These are phyloP conservation scores for Drosophila cognata DNA, from an alignment of 2,888 invertebrate genomes.

Conservation along the genomic window DNA sequence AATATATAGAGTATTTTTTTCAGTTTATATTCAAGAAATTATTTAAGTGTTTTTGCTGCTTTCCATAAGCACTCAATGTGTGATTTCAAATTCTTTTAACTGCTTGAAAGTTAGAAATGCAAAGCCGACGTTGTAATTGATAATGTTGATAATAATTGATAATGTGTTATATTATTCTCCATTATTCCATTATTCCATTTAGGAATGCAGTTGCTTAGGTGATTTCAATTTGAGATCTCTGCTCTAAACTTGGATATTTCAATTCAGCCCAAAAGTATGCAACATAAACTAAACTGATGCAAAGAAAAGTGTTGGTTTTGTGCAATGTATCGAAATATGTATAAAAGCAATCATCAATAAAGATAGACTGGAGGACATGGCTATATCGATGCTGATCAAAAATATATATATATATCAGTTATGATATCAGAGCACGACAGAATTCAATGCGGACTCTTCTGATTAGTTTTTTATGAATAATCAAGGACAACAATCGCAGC, in stretches of 20 bases:
- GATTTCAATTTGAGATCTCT: background rate
- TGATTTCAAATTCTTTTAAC: background rate
- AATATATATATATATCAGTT: background rate
- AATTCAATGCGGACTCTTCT: background rate
- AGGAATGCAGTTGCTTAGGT: background rate
- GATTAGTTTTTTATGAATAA: background rate
- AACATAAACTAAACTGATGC: background rate
- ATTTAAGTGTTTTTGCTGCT: background rate
- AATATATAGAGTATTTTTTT: background rate
- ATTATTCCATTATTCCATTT: too few species aligned
- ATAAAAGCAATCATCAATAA: too few species aligned
- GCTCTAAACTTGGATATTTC: too few species aligned
- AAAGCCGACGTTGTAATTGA: background rate
- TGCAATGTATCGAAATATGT: too few species aligned
- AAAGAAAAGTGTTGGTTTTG: background rate
- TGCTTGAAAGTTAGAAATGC: background rate
- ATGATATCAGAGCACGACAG: background rate
- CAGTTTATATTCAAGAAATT: background rate
- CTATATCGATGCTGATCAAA: background rate
- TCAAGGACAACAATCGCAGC: background rate
- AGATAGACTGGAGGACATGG: background rate
- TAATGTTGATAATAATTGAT: background rate
- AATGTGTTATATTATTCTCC: background rate
- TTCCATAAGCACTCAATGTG: background rate
- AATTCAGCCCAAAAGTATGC: conserved; percentile 6